Evolutionary conservation across 1,140 invertebrate genomes (phyloP), one percentile per base, ranked within the genome.

Genomic region (Papilio xuthus): DNA sequence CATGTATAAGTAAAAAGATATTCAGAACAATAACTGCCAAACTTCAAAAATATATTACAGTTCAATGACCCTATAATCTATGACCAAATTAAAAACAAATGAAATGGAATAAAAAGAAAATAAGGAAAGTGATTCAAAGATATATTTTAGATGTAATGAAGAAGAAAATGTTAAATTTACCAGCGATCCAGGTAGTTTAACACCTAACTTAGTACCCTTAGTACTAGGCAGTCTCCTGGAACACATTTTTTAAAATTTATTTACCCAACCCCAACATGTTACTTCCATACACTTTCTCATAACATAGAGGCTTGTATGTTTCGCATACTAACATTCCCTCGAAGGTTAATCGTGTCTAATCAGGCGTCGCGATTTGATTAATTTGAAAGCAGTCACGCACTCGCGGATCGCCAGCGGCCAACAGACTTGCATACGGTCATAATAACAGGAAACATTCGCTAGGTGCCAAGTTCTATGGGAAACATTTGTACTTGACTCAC

Each of bases 321-420:
- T 81, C 71, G 81, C 79, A 81, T 81, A 85, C 69, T 74, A 83
- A 83, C 72, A 74, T 79, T 28, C 63, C 71, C 76, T 70, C 80
- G 69, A 60, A 78, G 79, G 75, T 80, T 81, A 84, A 82, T 85
- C 84, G 82, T 85, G 82, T 80, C 80, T 81, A 81, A 86, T 85
- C 85, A 84, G 84, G 83, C 82, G 85, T 81, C 80, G 77, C 78
- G 81, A 84, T 82, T 86, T 86, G 84, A 86, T 86, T 86, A 86
- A 86, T 85, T 85, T 82, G 81, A 85, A 86, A 85, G 81, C 85
- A 85, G 82, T 86, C 82, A 85, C 82, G 84, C 82, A 76, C 79
- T 80, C 79, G 78, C 80, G 74, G 63, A 83, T 67, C 78, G 50
- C 79, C 73, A 79, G 53, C 80, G 81, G 82, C 80, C 80, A 81